These are phyloP conservation scores for Pan paniscus DNA, from an alignment of 2,113 vertebrate genomes.

Conservation along the genomic window DNA sequence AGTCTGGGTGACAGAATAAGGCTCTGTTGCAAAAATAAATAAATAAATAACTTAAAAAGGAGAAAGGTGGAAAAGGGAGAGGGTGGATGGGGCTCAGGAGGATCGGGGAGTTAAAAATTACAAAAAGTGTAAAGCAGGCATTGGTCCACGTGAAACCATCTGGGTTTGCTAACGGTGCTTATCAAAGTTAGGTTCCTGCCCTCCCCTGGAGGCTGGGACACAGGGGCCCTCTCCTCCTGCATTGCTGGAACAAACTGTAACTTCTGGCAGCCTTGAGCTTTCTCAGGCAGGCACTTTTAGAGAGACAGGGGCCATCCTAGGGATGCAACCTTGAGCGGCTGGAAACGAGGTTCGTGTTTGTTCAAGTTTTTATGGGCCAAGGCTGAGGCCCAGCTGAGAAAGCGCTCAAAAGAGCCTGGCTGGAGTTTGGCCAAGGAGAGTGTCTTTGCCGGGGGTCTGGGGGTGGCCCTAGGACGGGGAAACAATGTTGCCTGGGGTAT, in stretches of 20 bases:
- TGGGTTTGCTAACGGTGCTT: background rate
- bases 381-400: background rate
- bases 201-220: background rate
- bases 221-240: no score
- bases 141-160: background rate
- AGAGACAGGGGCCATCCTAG: background rate
- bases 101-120: background rate
- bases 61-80: background rate
- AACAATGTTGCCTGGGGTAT: background rate
- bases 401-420: background rate
- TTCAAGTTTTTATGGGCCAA: background rate
- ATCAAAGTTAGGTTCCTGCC: background rate
- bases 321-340: background rate
- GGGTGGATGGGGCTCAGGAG: accelerated
- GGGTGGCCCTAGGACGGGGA: background rate
- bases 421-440: background rate
- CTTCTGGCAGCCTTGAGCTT: background rate
- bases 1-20: background rate
- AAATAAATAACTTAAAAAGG: background rate
- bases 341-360: background rate
- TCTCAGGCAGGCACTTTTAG: background rate
- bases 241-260: background rate
- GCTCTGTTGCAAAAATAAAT: background rate
- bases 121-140: background rate
- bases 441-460: background rate